Evolutionary conservation across 1,140 invertebrate genomes (phyloP), one percentile per base, ranked within the genome.

Genomic region (Bombus superbus): DNA sequence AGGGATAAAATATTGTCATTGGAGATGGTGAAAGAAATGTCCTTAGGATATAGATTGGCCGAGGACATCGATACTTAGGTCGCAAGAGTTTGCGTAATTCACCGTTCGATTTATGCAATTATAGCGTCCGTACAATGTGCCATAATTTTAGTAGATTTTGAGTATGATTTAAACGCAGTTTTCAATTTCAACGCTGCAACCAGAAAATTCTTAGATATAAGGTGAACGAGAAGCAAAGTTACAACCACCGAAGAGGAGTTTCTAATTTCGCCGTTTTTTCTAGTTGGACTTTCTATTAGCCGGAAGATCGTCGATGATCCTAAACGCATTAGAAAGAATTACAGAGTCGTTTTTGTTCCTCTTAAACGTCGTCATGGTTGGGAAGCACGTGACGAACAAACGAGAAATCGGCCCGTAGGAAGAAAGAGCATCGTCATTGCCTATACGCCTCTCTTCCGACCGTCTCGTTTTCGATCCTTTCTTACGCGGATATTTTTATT

Each of bases 391-490:
- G 28, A 72, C 42, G 71, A 44, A 44, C 42, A 44, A 72, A 13
- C 28, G 6, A 47, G 57, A 0, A 11, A 66, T 57, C 44, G 42
- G 35, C 47, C 28, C 13, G n/a, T 15, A 18, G 59, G 38, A 68
- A 84, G 38, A 74, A 81, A 72, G 11, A 80, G 18, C 47, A 59
- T 35, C 59, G n/a, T 57, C 44, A 18, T 47, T 32, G 22, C 32
- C 32, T 1, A 15, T 25, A 47, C n/a, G 25, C 25, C 13, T 25
- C 35, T 47, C 15, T 25, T 40, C 32, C 5, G 22, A 0, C 11
- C 35, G 44, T 2, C 35, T n/a, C 5, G 18, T n/a, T 59, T 32
- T 32, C 35, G 9, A 22, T 42, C 10, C 22, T 18, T 80, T 11
- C 15, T 18, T 9, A 64, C 10, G 6, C 40, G 25, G 8, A 38